Evolutionary conservation across 2,888 invertebrate genomes (phyloP).

Genomic region (Microchrysa polita): DNA sequence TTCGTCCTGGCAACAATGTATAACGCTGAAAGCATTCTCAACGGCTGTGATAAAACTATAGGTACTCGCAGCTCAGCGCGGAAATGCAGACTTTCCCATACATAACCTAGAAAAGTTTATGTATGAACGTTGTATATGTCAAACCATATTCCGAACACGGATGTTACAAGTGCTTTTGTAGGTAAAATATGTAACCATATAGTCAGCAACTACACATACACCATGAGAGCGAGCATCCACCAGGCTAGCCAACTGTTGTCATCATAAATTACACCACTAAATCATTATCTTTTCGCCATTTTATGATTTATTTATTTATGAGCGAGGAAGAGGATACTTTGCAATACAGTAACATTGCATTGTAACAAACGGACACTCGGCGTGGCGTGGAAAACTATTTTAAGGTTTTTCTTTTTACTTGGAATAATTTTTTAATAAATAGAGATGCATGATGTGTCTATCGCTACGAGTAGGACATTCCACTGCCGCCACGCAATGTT

Average conservation of each 20-base stretch:
- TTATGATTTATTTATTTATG: conserved; percentile 45
- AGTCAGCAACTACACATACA: conserved; percentile 12
- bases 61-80: too few relatives aligned
- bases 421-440: too few relatives aligned
- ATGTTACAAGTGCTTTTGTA: neutral
- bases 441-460: too few relatives aligned
- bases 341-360: neutral
- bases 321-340: conserved; percentile 15
- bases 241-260: conserved; percentile 45
- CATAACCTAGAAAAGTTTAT: too few relatives aligned
- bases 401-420: neutral
- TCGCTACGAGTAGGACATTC: too few relatives aligned
- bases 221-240: conserved; percentile 10
- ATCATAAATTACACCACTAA: conserved; percentile 47
- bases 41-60: too few relatives aligned
- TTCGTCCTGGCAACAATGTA: conserved; percentile 5
- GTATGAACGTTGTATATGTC: neutral
- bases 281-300: conserved; percentile 49
- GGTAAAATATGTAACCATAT: conserved; percentile 32
- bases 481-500: too few relatives aligned
- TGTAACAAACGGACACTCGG: neutral
- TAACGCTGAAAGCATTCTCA: neutral
- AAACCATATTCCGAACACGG: neutral
- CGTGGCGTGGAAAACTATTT: conserved; percentile 4
- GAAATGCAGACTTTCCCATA: too few relatives aligned